phyloP scores from a whole-genome alignment of 2,113 vertebrate genomes.

The Entelurus aequoreus region DNA sequence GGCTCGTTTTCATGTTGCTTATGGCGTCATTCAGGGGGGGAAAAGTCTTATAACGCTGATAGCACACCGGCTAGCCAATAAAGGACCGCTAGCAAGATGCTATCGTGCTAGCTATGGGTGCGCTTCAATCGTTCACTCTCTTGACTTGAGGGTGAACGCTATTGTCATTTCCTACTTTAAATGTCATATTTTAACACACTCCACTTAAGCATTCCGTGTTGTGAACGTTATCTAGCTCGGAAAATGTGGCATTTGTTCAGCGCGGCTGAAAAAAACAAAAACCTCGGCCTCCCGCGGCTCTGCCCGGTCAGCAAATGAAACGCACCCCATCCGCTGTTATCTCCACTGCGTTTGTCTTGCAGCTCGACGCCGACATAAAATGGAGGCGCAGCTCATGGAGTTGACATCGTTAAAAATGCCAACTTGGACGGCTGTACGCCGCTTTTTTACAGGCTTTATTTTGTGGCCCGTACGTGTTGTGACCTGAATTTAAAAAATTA shows the following conservation, averaged over 20 bases:
- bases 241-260: background rate
- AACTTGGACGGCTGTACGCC: constrained; percentile 6
- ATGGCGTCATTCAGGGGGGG: constrained; percentile 1
- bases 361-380: constrained; percentile 53
- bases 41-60: constrained; percentile 23
- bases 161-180: too few species aligned
- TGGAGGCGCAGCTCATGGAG: constrained; percentile 49
- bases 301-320: constrained; percentile 7
- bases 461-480: too few species aligned
- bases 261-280: background rate
- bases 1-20: background rate
- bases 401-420: constrained; percentile 6
- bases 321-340: constrained; percentile 38
- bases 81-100: constrained; percentile 42
- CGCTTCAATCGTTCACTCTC: constrained; percentile 6
- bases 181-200: background rate
- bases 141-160: background rate
- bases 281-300: background rate
- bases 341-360: constrained; percentile 57
- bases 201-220: background rate
- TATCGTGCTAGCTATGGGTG: constrained; percentile 45
- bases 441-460: background rate
- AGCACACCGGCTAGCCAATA: constrained; percentile 44
- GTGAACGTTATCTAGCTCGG: background rate
- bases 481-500: background rate